Conservation (phyloP, 2,113 vertebrate species). For the Xyliphius kryptos region DNA sequence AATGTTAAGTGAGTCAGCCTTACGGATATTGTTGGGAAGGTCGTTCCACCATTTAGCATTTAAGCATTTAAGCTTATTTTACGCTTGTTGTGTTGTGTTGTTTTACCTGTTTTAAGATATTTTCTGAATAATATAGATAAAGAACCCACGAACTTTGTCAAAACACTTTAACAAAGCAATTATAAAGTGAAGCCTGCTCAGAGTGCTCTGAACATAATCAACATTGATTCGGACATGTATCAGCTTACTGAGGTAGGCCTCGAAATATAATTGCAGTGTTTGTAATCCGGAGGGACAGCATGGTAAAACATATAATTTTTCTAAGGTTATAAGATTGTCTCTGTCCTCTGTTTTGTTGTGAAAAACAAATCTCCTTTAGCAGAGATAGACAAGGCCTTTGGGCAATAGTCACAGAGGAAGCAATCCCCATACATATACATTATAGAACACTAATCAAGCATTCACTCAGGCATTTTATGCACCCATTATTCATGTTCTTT, state of each 20-base stretch:
- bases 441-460: constrained; percentile 26
- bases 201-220: not conserved
- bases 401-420: not conserved
- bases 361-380: constrained; percentile 26
- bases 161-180: not conserved
- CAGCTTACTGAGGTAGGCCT: constrained; percentile 9
- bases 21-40: no score
- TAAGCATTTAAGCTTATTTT: no score
- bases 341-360: constrained; percentile 31
- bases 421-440: constrained; percentile 10
- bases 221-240: constrained; percentile 5
- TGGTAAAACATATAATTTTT: constrained; percentile 26
- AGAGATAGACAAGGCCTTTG: constrained; percentile 13
- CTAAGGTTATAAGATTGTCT: constrained; percentile 17
- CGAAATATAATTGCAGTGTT: constrained; percentile 13
- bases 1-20: no score
- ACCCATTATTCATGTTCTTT: constrained; percentile 22
- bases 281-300: constrained; percentile 16
- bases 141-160: not conserved
- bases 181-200: not conserved
- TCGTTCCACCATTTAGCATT: no score
- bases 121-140: no score
- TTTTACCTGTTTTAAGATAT: no score
- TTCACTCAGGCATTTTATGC: constrained; percentile 22
- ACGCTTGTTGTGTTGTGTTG: no score